Evolutionary conservation across 2,113 vertebrate genomes (phyloP), one percentile per base, ranked within the genome.

Genomic region (Rhadina sibilatrix): DNA sequence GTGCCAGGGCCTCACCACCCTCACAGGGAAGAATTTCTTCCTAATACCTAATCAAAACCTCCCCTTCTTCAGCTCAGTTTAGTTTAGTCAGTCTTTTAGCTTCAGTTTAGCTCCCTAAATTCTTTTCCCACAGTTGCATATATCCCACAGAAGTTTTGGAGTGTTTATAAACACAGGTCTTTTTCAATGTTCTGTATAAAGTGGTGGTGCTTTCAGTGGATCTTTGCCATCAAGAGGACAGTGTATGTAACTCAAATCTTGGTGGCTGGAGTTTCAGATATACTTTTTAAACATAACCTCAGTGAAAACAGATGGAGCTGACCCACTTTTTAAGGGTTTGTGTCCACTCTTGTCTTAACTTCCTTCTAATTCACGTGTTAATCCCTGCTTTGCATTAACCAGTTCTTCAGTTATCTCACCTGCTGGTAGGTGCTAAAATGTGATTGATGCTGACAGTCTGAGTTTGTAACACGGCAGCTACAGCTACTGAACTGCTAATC

Each of bases 141-240:
- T 38, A 18, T 10, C 28, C 8, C 46, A 3, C 42, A 17, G 4
- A 44, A 33, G 17, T 14, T 40, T 14, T 46, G 46, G 27, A 18
- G 7, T 35, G 4, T 16, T 81, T 17, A 6, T 42, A 28, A 83
- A 21, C 11, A 4, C 0, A 0, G 27, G 22, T 22, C 13, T 60
- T 15, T 17, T 8, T 9, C 25, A 27, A 3, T 0, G 0, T 15
- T 54, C 14, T 61, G 20, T 49, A 0, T 31, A 1, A 5, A 40
- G 40, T 7, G 21, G 14, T 57, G 0, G 1, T 71, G 44, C 35
- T n/a, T 33, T 71, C 6, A 18, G 5, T 15, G 38, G 42, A 0
- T 35, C 3, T 42, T 30, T 56, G 37, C 78, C 63, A 17, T 30
- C 0, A 5, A 22, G 33, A 6, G 54, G 38, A 38, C 70, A 0